Evolutionary conservation across 2,888 invertebrate species (phyloP).

Genomic region (Acanthacorydalis orientalis): DNA sequence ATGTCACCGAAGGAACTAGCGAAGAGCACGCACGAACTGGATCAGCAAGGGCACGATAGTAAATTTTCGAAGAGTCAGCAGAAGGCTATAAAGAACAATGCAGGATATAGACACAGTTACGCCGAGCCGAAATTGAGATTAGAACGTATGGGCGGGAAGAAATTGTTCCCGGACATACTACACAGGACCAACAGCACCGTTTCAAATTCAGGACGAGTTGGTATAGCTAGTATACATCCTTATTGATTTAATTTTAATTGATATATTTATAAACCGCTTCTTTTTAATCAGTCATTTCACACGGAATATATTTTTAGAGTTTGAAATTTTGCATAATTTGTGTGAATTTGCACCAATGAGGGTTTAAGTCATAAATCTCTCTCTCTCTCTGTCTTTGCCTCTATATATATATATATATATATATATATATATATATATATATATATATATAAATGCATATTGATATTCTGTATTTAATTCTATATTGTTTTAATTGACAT

Average conservation of each 20-base stretch:
- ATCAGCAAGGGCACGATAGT: slow-evolving; percentile 15
- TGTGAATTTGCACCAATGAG: too few species aligned
- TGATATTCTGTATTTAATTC: too few species aligned
- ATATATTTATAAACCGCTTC: background rate
- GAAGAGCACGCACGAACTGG: slow-evolving; percentile 3
- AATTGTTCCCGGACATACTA: slow-evolving; percentile 21
- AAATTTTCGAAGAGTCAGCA: slow-evolving; percentile 19
- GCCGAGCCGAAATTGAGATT: slow-evolving; percentile 44
- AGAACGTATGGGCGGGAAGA: slow-evolving; percentile 18
- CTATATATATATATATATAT: too few species aligned
- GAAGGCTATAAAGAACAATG: slow-evolving; percentile 13
- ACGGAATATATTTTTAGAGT: too few species aligned
- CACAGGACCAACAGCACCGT: slow-evolving; percentile 26
- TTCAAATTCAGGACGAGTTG: slow-evolving; percentile 24
- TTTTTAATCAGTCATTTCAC: background rate
- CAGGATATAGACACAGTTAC: slow-evolving; percentile 40
- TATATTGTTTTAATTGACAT: too few species aligned
- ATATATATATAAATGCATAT: too few species aligned
- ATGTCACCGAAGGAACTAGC: background rate
- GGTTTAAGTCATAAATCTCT: too few species aligned
- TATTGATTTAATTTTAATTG: slow-evolving; percentile 14
- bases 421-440: too few species aligned
- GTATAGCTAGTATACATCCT: slow-evolving; percentile 26
- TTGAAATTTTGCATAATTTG: too few species aligned
- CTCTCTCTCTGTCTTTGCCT: too few species aligned